Evolutionary conservation across 2,888 invertebrate species (phyloP).

Genomic region (Caenorhabditis virilis): DNA sequence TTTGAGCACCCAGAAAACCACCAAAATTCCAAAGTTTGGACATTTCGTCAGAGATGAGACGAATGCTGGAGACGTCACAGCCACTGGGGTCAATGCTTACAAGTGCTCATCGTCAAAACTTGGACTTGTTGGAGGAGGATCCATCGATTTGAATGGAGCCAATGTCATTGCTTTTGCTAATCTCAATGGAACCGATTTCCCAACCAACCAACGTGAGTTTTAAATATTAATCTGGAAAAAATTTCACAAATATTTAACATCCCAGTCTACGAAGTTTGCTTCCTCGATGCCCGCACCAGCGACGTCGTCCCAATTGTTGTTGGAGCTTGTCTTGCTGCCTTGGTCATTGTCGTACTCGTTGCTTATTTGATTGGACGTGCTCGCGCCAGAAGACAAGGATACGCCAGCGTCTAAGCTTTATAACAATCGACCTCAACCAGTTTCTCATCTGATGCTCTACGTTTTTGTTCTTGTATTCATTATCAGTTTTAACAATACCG

Average conservation of each 20-base stretch:
- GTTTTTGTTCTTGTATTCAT: too few relatives aligned
- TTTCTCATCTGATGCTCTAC: too few relatives aligned
- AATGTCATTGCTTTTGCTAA: slow-evolving; percentile 56
- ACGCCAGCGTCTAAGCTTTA: slow-evolving; percentile 67
- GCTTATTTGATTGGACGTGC: slow-evolving; percentile 91
- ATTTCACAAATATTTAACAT: background rate
- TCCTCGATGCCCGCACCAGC: slow-evolving; percentile 58
- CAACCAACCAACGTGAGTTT: slow-evolving; percentile 44
- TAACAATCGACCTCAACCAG: too few relatives aligned
- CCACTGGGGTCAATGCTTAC: slow-evolving; percentile 34
- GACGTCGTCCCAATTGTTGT: slow-evolving; percentile 96
- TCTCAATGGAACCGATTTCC: slow-evolving; percentile 44
- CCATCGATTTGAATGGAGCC: slow-evolving; percentile 50
- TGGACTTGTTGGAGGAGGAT: slow-evolving; percentile 50
- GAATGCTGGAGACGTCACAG: slow-evolving; percentile 29
- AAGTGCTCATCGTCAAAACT: slow-evolving; percentile 58
- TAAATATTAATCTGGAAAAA: background rate
- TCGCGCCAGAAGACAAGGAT: slow-evolving; percentile 65
- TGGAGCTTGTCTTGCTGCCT: slow-evolving; percentile 86
- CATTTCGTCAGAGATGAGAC: slow-evolving; percentile 27
- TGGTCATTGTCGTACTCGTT: slow-evolving; percentile 87
- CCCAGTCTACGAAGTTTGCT: slow-evolving; percentile 59
- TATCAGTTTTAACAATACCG: too few relatives aligned
- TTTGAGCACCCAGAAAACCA: slow-evolving; percentile 32
- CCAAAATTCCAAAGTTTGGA: slow-evolving; percentile 21